A percentile compares a stretch with the other conserved stretches of the same genome.
Evolutionary conservation across 2,113 vertebrate species (phyloP).

Genomic region (Mormoops blainvillei): DNA sequence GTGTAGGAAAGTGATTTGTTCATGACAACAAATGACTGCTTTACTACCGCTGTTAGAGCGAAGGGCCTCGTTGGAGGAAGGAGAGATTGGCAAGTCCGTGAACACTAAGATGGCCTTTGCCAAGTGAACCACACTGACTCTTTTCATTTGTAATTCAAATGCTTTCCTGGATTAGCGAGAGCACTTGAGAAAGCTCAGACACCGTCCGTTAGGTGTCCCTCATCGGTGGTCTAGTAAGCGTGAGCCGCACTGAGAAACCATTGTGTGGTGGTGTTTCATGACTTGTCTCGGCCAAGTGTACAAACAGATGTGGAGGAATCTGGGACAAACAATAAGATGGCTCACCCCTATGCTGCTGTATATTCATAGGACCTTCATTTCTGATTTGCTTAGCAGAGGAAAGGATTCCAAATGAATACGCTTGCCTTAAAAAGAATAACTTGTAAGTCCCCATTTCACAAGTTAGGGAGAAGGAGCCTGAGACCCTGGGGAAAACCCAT

Average conservation of each 20-base stretch:
- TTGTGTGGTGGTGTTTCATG: background rate
- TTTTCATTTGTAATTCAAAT: constrained; percentile 23
- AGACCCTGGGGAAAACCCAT: background rate
- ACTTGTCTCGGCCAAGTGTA: background rate
- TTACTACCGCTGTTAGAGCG: background rate
- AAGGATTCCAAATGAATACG: background rate
- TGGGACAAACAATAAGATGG: background rate
- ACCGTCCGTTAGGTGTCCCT: background rate
- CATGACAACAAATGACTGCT: background rate
- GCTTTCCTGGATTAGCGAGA: background rate
- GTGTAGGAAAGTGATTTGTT: background rate
- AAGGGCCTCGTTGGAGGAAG: background rate
- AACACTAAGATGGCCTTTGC: background rate
- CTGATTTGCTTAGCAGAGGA: background rate
- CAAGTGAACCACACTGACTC: background rate
- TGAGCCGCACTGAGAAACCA: background rate
- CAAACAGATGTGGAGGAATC: background rate
- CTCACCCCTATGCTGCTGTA: background rate
- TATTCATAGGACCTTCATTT: background rate
- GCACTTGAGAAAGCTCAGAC: background rate
- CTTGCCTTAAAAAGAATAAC: constrained; percentile 10
- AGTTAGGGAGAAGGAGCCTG: background rate
- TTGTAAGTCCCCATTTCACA: background rate
- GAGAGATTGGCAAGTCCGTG: background rate
- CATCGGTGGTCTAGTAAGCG: background rate